Conservation (phyloP, 2,113 vertebrate species). For the Varanus salvator region DNA sequence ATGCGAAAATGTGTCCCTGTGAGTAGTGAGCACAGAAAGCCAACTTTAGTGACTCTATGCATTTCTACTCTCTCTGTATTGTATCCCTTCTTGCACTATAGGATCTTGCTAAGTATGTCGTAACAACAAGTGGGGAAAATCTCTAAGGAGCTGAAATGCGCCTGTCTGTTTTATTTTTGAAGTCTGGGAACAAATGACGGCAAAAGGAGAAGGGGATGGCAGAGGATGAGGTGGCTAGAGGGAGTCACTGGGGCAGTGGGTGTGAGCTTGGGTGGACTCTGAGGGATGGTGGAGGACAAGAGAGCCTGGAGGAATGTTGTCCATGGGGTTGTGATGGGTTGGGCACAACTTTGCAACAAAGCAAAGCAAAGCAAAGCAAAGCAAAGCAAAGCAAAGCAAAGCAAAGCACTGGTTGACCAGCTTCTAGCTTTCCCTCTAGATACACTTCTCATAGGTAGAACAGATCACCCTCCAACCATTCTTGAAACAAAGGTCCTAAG, state of each 20-base stretch:
- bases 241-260: too few relatives aligned
- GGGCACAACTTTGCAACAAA: too few relatives aligned
- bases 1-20: neutral
- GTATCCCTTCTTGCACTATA: neutral
- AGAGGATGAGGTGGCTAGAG: too few relatives aligned
- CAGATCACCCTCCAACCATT: neutral
- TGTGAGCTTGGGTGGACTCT: too few relatives aligned
- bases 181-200: too few relatives aligned
- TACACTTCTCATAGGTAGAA: neutral
- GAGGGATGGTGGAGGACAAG: too few relatives aligned
- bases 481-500: neutral
- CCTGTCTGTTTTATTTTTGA: neutral
- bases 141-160: neutral
- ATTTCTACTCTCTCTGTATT: neutral
- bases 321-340: too few relatives aligned
- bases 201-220: too few relatives aligned
- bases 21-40: neutral
- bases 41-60: neutral
- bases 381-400: too few relatives aligned
- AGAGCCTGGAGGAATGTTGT: too few relatives aligned
- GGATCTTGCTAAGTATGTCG: neutral
- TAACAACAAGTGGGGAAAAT: neutral
- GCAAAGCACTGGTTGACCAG: too few relatives aligned
- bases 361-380: too few relatives aligned
- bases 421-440: neutral